Base-by-base conservation (phyloP, 2,888 invertebrate genomes). In the Anarsia innoxiella region DNA sequence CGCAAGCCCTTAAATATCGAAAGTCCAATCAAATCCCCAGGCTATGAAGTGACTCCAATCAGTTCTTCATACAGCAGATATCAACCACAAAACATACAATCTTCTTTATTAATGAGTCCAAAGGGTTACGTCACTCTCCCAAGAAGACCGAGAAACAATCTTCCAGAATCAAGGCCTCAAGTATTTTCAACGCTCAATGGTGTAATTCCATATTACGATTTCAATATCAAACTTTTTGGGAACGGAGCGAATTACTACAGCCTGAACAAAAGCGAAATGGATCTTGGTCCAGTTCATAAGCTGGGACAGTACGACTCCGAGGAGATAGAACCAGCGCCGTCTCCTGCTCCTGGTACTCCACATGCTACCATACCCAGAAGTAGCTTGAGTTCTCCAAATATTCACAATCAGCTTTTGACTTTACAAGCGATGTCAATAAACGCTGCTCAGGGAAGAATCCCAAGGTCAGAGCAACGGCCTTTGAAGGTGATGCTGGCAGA, bases 101-200 rank as follows among this genome's bases (percentile, higher is more conserved):
- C 86, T 86, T 0, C 89, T 90, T 76, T 90, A 29, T n/a, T n/a
- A 87, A 76, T 90, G 29, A 87, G 84, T 36, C 88, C 90, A 0
- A 89, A 91, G 53, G 93, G 94, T 1, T 95, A 94, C 70, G 93
- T 94, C n/a, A 95, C 95, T 3, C 90, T 95, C 41, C 95, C 95
- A 0, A 87, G 95, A 49, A 87, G 92, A 59, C 94, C 94, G 0
- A 85, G 93, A 41, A 88, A 88, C 2, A 91, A 90, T 56, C 90
- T 92, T 88, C 59, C 88, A 77, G 54, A 90, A 68, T 48, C 77
- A 71, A 44, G 69, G 38, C 66, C 87, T 1, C 78, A 74, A 55
- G 77, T 82, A 1, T 73, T 86, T 46, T 67, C 63, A 0, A 74
- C 71, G 2, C 31, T 77, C 1, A 76, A 87, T 36, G 87, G 88